phyloP scores from a whole-genome alignment of 2,797 vertebrate species.

The Xenentodon cancila region DNA sequence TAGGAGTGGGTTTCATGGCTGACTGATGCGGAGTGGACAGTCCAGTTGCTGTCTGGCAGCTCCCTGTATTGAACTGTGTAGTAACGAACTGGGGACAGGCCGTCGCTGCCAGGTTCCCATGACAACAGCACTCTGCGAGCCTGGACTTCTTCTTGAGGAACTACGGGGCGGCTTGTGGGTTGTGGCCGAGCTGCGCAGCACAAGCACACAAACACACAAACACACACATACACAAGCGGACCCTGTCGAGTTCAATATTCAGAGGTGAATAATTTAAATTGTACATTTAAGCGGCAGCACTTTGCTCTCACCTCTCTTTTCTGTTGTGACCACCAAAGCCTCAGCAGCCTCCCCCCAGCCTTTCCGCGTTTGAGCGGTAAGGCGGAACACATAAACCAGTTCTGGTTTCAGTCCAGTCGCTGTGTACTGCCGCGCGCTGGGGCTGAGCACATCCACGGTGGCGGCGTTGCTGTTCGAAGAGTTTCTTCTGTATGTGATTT shows the following conservation, averaged over 20 bases:
- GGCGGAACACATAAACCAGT: conserved; percentile 92
- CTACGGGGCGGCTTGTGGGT: conserved; percentile 90
- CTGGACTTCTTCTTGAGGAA: conserved; percentile 93
- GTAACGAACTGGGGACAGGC: conserved; percentile 94
- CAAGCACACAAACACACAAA: conserved; percentile 16
- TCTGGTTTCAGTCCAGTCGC: conserved; percentile 89
- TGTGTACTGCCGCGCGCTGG: conserved; percentile 90
- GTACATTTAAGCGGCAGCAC: conserved; percentile 3
- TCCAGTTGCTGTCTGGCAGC: conserved; percentile 90
- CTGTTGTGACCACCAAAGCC: conserved; percentile 95
- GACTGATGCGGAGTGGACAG: conserved; percentile 87
- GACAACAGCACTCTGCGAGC: conserved; percentile 90
- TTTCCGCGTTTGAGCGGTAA: conserved; percentile 95
- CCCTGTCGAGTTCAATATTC: conserved; percentile 22
- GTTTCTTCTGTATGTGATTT: conserved; percentile 92
- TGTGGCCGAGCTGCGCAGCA: conserved; percentile 88
- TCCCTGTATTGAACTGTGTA: conserved; percentile 94
- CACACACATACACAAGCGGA: conserved; percentile 9
- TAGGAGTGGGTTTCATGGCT: conserved; percentile 89
- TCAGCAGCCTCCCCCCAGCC: conserved; percentile 96
- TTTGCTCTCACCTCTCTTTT: conserved; percentile 89
- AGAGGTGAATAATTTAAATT: conserved; percentile 19
- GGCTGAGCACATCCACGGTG: conserved; percentile 88
- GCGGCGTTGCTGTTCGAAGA: conserved; percentile 85
- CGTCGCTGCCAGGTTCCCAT: conserved; percentile 97